Percentiles rank a stretch among this genome's conserved stretches.
Evolutionary conservation across 2,888 invertebrate genomes (phyloP).

Genomic region (Lysandra bellargus): DNA sequence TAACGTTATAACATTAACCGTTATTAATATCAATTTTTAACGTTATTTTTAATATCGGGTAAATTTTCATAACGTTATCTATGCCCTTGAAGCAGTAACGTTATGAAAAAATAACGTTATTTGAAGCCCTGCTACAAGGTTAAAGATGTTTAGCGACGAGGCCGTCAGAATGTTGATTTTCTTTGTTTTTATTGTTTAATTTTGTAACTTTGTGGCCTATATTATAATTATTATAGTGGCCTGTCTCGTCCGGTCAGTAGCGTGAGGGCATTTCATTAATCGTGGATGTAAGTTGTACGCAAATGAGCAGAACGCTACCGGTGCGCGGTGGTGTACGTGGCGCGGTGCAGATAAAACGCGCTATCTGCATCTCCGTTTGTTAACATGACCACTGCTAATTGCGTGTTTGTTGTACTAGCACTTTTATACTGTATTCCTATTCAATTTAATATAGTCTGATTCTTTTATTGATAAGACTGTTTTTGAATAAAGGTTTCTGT

Average conservation of each 20-base stretch:
- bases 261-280: slow-evolving; percentile 27
- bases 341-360: neutral
- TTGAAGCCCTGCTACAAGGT: no score
- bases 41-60: no score
- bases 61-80: no score
- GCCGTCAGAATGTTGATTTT: no score
- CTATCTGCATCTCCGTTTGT: slow-evolving; percentile 25
- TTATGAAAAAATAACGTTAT: no score
- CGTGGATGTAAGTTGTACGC: slow-evolving; percentile 8
- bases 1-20: no score
- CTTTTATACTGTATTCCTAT: neutral
- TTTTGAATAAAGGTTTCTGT: neutral
- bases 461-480: neutral
- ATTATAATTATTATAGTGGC: neutral
- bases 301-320: slow-evolving; percentile 28
- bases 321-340: neutral
- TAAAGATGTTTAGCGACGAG: no score
- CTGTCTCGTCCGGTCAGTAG: neutral
- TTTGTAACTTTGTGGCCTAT: no score
- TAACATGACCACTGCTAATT: slow-evolving; percentile 24
- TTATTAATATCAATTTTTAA: no score
- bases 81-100: no score
- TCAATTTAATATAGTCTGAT: neutral
- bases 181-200: no score
- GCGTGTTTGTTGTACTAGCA: neutral